Base-by-base conservation (phyloP, 2,113 vertebrate species). In the Labrus mixtus region DNA sequence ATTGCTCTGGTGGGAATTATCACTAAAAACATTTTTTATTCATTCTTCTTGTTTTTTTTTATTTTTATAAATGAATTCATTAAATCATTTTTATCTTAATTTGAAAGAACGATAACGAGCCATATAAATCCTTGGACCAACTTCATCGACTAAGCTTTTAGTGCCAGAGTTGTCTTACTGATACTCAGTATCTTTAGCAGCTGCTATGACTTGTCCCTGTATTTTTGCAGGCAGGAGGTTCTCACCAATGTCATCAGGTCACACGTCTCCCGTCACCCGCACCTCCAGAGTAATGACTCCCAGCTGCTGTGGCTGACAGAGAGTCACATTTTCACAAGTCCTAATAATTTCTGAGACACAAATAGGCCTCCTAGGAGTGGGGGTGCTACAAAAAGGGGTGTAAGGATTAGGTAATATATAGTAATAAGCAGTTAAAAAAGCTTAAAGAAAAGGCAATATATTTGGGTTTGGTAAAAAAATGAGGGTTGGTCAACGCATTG, bases 341-440 rank as follows among this genome's bases (percentile, higher is more conserved):
- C 45, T 62, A 63, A 78, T 78, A 70, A 63, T 58, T 72, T 80
- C 76, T 45, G 15, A 64, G 61, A 39, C 63, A 67, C 51, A 46
- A n/a, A 51, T 71, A 9, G 39, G 15, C n/a, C 53, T 55, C 10
- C 51, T 43, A 29, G 23, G 3, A 75, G 37, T 6, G 17, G 65
- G 55, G 64, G 13, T 46, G 50, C 23, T 62, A 50, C 71, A 46
- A 68, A 61, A 36, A 33, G 29, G 29, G 29, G 23, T 20, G 22
- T 1, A 39, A 33, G 56, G 50, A 56, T 39, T 6, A 58, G 15
- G 54, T 65, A 41, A 66, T 15, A 48, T 43, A 33, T 20, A 76
- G 23, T 51, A 61, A 71, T 12, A 58, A 10, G 55, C 58, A 46
- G 19, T 8, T 4, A 45, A 45, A 12, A 45, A 12, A 15, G 43